Conservation (phyloP, 2,888 invertebrate species). For the Chrysolina americana region DNA sequence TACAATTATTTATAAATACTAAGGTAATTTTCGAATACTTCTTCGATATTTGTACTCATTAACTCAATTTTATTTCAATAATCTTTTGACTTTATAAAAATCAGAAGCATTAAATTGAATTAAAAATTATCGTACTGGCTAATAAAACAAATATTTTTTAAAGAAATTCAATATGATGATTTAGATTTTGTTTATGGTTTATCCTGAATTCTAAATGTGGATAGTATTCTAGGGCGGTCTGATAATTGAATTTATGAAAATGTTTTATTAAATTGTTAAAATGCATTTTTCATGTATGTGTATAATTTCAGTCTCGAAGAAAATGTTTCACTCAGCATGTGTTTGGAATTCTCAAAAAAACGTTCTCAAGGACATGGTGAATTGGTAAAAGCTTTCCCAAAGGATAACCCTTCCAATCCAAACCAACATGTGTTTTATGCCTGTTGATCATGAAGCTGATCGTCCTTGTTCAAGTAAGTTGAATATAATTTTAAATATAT, state of each 20-base stretch:
- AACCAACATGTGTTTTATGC: constrained; percentile 99
- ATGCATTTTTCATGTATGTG: neutral
- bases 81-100: no score
- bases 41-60: no score
- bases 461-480: constrained; percentile 98
- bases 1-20: no score
- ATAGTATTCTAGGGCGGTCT: constrained; percentile 84
- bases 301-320: constrained; percentile 88
- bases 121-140: no score
- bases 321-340: constrained; percentile 99
- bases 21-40: no score
- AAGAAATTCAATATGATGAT: constrained; percentile 74
- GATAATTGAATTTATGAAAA: constrained; percentile 64
- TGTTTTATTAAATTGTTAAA: neutral
- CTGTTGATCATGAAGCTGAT: constrained; percentile 98
- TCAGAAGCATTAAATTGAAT: no score
- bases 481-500: no score
- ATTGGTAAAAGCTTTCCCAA: constrained; percentile 99
- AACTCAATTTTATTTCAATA: no score
- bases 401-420: constrained; percentile 96
- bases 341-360: constrained; percentile 99
- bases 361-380: constrained; percentile 96
- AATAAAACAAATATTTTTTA: neutral
- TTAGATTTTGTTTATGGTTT: constrained; percentile 78
- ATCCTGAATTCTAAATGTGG: constrained; percentile 76